Conservation (phyloP, 2,113 vertebrate species). For the Garra rufa region DNA sequence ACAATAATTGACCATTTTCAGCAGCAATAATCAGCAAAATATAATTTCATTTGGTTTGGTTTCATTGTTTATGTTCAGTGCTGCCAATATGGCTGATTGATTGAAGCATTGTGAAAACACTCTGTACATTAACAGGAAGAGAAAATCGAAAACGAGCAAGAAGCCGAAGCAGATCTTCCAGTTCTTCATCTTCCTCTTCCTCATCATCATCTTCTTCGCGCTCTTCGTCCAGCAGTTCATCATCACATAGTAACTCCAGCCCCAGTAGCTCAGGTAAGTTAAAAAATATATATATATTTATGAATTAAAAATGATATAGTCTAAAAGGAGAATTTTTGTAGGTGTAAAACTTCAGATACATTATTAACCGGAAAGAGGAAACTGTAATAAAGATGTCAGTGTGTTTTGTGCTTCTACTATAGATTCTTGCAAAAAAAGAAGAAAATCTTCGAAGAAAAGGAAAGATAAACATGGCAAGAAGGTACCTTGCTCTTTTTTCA, state of each 20-base stretch:
- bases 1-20: too few species aligned
- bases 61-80: too few species aligned
- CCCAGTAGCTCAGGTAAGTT: conserved; percentile 79
- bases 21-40: too few species aligned
- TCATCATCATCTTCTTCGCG: conserved; percentile 64
- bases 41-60: too few species aligned
- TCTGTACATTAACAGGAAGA: conserved; percentile 70
- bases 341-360: not conserved
- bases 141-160: conserved; percentile 82
- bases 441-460: conserved; percentile 82
- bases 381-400: not conserved
- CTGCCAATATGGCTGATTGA: too few species aligned
- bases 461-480: conserved; percentile 88
- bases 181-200: conserved; percentile 73
- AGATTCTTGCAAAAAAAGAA: conserved; percentile 80
- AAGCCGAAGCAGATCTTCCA: conserved; percentile 82
- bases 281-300: too few species aligned
- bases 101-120: too few species aligned
- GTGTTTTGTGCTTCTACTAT: not conserved
- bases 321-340: not conserved
- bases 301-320: not conserved
- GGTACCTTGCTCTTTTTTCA: conserved; percentile 64
- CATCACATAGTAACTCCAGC: conserved; percentile 68
- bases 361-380: not conserved
- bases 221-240: conserved; percentile 67